phyloP scores from a whole-genome alignment of 2,797 vertebrate species.

The Brachymystax lenok region DNA sequence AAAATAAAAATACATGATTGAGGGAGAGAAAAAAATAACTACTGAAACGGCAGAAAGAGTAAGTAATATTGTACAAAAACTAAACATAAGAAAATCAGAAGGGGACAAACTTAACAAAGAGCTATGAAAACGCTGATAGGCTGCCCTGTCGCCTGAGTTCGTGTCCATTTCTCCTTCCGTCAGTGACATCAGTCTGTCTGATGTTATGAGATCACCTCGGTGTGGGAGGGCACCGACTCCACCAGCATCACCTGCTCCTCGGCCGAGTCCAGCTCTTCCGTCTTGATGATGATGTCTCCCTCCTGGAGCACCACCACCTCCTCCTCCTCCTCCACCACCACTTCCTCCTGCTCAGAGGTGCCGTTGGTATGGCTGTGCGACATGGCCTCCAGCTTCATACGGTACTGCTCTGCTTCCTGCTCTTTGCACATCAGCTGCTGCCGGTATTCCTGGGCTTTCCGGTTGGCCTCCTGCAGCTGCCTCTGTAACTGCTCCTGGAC shows the following conservation, averaged over 20 bases:
- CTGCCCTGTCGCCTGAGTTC: neutral
- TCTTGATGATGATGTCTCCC: conserved; percentile 74
- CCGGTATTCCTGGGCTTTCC: conserved; percentile 83
- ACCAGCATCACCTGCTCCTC: conserved; percentile 77
- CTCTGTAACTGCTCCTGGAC: conserved; percentile 74
- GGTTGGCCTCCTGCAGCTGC: conserved; percentile 81
- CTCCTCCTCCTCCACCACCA: conserved; percentile 58
- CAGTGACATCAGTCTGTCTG: conserved; percentile 14
- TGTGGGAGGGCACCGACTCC: conserved; percentile 56
- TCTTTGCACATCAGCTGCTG: conserved; percentile 86
- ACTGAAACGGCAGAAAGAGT: neutral
- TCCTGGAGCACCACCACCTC: conserved; percentile 77
- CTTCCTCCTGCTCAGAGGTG: conserved; percentile 59
- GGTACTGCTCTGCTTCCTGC: conserved; percentile 85
- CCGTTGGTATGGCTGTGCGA: conserved; percentile 64
- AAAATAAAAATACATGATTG: neutral
- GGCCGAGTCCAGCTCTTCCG: conserved; percentile 54
- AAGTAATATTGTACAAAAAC: conserved; percentile 10
- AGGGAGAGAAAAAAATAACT: neutral
- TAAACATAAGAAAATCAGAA: neutral
- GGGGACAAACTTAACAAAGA: neutral
- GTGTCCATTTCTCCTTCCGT: neutral
- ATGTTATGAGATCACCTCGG: conserved; percentile 70
- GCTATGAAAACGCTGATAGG: neutral
- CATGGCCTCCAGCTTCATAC: conserved; percentile 83